phyloP scores from a whole-genome alignment of 1,140 invertebrate species.

The Drosophila elegans region DNA sequence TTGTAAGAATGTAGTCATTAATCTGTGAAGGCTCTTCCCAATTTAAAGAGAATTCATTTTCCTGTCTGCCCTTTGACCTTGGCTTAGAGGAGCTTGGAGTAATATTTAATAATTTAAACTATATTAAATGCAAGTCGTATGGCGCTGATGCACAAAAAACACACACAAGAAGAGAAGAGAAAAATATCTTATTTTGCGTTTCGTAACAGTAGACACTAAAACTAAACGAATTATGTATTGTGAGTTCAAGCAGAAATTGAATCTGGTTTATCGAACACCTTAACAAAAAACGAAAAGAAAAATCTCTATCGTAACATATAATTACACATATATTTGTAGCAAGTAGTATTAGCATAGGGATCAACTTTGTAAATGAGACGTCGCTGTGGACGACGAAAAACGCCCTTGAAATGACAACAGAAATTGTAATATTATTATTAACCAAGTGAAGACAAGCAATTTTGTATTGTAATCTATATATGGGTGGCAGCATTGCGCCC shows the following conservation, averaged over 20 bases:
- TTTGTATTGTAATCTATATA: conserved; percentile 64
- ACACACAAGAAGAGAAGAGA: conserved; percentile 11
- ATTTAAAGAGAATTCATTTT: not conserved
- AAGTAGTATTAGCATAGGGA: conserved; percentile 42
- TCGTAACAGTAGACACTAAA: conserved; percentile 12
- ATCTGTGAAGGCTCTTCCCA: not conserved
- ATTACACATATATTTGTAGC: conserved; percentile 40
- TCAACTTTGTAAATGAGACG: conserved; percentile 62
- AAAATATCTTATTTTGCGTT: conserved; percentile 19
- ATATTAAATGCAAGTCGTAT: conserved; percentile 24
- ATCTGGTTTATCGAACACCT: conserved; percentile 36
- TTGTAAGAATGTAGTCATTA: not conserved
- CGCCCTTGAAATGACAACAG: conserved; percentile 77
- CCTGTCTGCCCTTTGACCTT: conserved; percentile 22
- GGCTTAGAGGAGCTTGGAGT: conserved; percentile 6
- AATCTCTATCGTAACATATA: conserved; percentile 50
- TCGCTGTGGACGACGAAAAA: conserved; percentile 57
- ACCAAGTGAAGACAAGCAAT: conserved; percentile 77
- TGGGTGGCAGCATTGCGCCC: conserved; percentile 10
- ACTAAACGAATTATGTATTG: conserved; percentile 30
- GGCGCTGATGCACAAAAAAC: conserved; percentile 46
- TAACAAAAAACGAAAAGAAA: conserved; percentile 25
- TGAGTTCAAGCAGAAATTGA: conserved; percentile 44
- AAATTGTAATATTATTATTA: conserved; percentile 76
- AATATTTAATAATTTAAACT: conserved; percentile 3